Percentiles rank a stretch among this genome's conserved stretches.
Conservation (phyloP, 2,797 vertebrate species). For the Siniperca scherzeri region DNA sequence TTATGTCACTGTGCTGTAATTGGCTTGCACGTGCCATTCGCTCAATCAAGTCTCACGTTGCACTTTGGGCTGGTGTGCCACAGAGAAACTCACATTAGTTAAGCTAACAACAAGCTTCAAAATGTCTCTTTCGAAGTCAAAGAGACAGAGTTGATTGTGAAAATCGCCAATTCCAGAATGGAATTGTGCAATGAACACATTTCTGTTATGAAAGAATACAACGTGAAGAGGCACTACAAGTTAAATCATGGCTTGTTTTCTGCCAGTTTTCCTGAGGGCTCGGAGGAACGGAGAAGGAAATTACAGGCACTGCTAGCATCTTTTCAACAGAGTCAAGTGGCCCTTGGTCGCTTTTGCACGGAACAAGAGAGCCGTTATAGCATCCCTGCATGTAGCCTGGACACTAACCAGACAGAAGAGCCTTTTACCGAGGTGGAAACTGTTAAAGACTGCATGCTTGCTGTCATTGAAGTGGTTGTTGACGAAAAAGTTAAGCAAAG, state of each 20-base stretch:
- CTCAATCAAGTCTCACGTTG: no score
- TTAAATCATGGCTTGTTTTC: not conserved
- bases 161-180: not conserved
- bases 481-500: not conserved
- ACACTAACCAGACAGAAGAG: not conserved
- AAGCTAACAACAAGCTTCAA: not conserved
- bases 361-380: not conserved
- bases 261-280: not conserved
- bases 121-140: not conserved
- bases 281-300: not conserved
- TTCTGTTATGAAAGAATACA: no score
- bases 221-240: not conserved
- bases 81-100: no score
- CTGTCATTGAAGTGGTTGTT: slow-evolving; percentile 9
- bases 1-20: no score
- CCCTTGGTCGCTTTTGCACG: not conserved
- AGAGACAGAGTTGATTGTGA: not conserved
- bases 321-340: not conserved
- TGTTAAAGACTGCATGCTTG: no score
- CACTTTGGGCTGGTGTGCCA: not conserved
- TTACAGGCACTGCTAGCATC: not conserved
- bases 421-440: no score
- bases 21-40: no score
- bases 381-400: not conserved
- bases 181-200: no score